Evolutionary conservation across 2,113 vertebrate genomes (phyloP), one percentile per base, ranked within the genome.

Genomic region (Gavia stellata): DNA sequence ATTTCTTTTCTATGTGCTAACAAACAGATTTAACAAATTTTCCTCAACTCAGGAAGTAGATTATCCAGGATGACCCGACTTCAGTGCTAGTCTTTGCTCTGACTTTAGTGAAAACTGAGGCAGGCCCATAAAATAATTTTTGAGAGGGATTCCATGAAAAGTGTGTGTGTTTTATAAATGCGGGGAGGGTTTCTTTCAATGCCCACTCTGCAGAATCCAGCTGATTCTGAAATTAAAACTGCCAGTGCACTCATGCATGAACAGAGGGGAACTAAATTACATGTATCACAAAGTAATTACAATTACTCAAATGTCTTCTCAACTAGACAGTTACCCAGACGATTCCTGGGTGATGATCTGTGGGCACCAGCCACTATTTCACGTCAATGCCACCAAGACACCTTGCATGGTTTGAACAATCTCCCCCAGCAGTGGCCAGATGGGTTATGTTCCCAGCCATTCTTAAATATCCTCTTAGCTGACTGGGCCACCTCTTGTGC

Each of bases 381-480:
- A 18, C 36, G 36, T 18, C 75, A 58, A 1, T 42, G 53, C 58
- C 66, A 73, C 58, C 1, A 2, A 66, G n/a, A 52, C 21, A 70
- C 26, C 53, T 31, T 21, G 12, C n/a, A 36, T 47, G 61, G 68
- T 44, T 5, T 36, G 61, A 72, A 23, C 44, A 59, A 17, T 0
- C 17, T 50, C 20, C 17, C 56, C 29, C n/a, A 4, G 75, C 75
- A 90, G 29, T 34, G 80, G 55, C 63, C 93, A 88, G 92, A 86
- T 73, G 82, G 90, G 52, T 91, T 83, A 38, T 47, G 65, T 55
- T 83, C 65, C 75, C 77, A 81, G 80, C 65, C 75, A 71, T 58
- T 59, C 75, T 72, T n/a, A 63, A 75, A 94, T 86, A 96, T 84
- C 88, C 95, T 96, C 92, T 97, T 93, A 95, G 65, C 90, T 96